These are phyloP conservation scores for Atractosteus spatula DNA, from an alignment of 2,113 vertebrate species.

Conservation along the genomic window DNA sequence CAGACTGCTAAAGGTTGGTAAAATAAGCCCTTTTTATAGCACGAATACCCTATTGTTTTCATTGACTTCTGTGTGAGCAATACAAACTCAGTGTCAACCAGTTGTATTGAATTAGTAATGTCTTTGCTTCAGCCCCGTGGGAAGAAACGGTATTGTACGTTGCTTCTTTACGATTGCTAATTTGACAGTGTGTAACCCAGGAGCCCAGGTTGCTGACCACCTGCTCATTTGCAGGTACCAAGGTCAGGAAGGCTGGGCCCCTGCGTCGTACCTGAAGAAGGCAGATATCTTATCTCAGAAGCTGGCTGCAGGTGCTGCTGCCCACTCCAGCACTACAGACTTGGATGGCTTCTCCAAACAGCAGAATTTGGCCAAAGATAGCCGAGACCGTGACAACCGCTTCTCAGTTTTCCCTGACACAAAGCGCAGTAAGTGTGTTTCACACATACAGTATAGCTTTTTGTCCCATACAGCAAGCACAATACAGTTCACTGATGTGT, in stretches of 20 bases:
- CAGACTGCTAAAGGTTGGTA: too few relatives aligned
- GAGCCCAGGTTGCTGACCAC: background rate
- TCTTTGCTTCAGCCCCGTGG: background rate
- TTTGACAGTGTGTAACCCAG: background rate
- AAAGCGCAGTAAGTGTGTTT: constrained; percentile 69
- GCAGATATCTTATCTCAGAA: constrained; percentile 74
- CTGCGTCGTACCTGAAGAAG: constrained; percentile 92
- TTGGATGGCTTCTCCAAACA: constrained; percentile 80
- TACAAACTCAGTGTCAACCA: too few relatives aligned
- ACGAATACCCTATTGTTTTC: too few relatives aligned
- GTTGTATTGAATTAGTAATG: background rate
- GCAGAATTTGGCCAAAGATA: constrained; percentile 53
- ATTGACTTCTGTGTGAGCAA: too few relatives aligned
- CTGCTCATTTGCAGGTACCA: constrained; percentile 71
- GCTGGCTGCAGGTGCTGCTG: constrained; percentile 63
- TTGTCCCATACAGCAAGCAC: too few relatives aligned
- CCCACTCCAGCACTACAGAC: constrained; percentile 76
- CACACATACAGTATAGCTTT: too few relatives aligned
- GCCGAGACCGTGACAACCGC: constrained; percentile 62
- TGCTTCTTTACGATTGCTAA: background rate
- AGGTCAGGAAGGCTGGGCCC: constrained; percentile 93
- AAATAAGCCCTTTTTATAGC: too few relatives aligned
- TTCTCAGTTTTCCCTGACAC: constrained; percentile 62
- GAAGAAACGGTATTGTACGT: background rate
- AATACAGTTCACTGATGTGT: too few relatives aligned